Conservation (phyloP, 1,140 invertebrate genomes). For the Drosophila chauvacae region DNA sequence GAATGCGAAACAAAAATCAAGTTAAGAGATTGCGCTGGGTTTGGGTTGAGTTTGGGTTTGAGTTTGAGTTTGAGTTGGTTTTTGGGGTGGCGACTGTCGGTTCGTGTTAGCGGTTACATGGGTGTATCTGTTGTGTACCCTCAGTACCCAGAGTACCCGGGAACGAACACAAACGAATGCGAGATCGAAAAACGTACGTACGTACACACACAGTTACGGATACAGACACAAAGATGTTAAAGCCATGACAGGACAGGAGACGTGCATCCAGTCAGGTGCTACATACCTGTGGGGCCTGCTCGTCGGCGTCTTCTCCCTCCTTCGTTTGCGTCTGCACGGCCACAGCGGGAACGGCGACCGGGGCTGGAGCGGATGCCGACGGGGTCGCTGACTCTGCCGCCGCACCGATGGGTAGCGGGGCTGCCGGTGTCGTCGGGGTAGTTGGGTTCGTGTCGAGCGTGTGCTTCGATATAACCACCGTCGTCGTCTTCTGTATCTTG, state of each 20-base stretch:
- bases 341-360: slow-evolving; percentile 20
- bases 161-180: slow-evolving; percentile 23
- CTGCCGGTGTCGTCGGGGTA: slow-evolving; percentile 66
- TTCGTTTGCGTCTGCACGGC: slow-evolving; percentile 55
- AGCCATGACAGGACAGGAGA: slow-evolving; percentile 55
- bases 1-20: slow-evolving; percentile 46
- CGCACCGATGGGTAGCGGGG: slow-evolving; percentile 43
- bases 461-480: slow-evolving; percentile 97
- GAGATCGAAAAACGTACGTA: slow-evolving; percentile 54
- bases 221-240: slow-evolving; percentile 38
- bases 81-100: slow-evolving; percentile 37
- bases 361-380: slow-evolving; percentile 32
- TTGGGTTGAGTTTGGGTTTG: slow-evolving; percentile 15
- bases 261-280: slow-evolving; percentile 52
- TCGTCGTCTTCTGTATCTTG: slow-evolving; percentile 93
- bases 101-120: slow-evolving; percentile 55
- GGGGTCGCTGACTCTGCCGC: slow-evolving; percentile 48
- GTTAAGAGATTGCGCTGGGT: slow-evolving; percentile 43
- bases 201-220: slow-evolving; percentile 7
- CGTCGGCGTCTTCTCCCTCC: slow-evolving; percentile 27
- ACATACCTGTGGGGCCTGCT: slow-evolving; percentile 80
- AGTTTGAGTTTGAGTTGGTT: neutral
- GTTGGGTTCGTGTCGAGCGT: slow-evolving; percentile 87
- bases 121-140: slow-evolving; percentile 23
- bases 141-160: neutral